Evolutionary conservation across 2,797 vertebrate species (phyloP), one percentile per base, ranked within the genome.

Genomic region (Clarias fuscus): DNA sequence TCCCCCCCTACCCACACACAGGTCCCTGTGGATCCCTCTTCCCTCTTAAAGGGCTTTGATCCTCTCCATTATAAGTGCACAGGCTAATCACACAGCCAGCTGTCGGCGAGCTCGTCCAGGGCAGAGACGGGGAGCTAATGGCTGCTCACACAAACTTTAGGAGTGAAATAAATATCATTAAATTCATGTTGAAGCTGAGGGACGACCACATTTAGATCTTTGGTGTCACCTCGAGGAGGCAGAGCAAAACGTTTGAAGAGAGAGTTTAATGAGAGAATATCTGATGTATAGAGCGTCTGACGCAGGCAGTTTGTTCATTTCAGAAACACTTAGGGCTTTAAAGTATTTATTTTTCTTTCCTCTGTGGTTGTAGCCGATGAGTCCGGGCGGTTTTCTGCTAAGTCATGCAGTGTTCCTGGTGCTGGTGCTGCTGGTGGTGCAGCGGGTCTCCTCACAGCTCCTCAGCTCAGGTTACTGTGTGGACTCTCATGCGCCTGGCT

Each of bases 11-110:
- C 79, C 87, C 73, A 90, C 84, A 75, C 58, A 85, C 87, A n/a
- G 75, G 91, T 93, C 93, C 91, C 93, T 73, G 68, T 88, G 90
- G 92, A 90, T 72, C 1, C 33, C 33, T 33, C 33, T 33, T 33
- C 92, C 91, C 88, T 90, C 90, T 88, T 91, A 91, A 90, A 92
- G 93, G 90, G 91, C 91, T 93, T 90, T 93, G 94, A 91, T 93
- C 92, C 90, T 91, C 88, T 92, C 93, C 91, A 91, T 91, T 92
- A 92, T 91, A 91, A 91, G 91, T 90, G 92, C 67, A 86, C 89
- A 89, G 93, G 91, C 93, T 94, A 90, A 93, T 93, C 93, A 93
- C 93, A 88, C 88, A 85, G 90, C 95, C 96, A 96, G 94, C 96
- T 96, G 96, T 96, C 95, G 86, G 90, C 86, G 86, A 89, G 61